Evolutionary conservation across 2,888 invertebrate genomes (phyloP), one percentile per base, ranked within the genome.

Genomic region (Petrolisthes manimaculis): DNA sequence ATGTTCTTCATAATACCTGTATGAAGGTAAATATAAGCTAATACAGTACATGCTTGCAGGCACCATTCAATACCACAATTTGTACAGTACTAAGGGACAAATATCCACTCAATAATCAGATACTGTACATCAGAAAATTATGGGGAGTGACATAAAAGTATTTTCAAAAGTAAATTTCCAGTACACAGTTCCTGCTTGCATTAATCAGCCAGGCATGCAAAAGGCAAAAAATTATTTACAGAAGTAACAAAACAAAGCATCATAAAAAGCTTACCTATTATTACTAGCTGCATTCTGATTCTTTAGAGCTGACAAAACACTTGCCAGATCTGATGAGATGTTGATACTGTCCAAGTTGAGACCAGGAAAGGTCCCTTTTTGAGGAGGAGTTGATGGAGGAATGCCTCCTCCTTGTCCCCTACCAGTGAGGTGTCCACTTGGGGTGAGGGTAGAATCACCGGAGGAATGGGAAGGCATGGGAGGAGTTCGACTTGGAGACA

Each of bases 271-370:
- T 88, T 88, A 88, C 88, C 84, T 88, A 71, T 83, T 87, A 69
- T 84, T 81, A 88, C 85, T 89, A 54, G 89, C 75, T 78, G 85
- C 80, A 78, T 78, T 83, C 55, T 90, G 90, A 86, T 74, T 88
- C 78, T 90, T 90, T 61, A 90, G 88, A 86, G 90, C 88, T 55
- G 88, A 88, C 88, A 90, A 74, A 71, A 90, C 90, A 83, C 85
- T 84, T 71, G 88, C 90, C 75, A 90, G 83, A 56, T 90, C 90
- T 12, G 85, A 80, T 21, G 89, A 87, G 21, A 90, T 87, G 69
- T 88, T 90, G 67, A 90, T 90, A 77, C 77, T 88, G 80, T 74
- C 88, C 75, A 90, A 77, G 84, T 90, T 90, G 71, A 90, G 86
- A 37, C 81, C 79, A n/a, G 86, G 53, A n/a, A 90, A 82, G 5